Evolutionary conservation across 2,113 vertebrate species (phyloP).

Genomic region (Austrofundulus limnaeus): DNA sequence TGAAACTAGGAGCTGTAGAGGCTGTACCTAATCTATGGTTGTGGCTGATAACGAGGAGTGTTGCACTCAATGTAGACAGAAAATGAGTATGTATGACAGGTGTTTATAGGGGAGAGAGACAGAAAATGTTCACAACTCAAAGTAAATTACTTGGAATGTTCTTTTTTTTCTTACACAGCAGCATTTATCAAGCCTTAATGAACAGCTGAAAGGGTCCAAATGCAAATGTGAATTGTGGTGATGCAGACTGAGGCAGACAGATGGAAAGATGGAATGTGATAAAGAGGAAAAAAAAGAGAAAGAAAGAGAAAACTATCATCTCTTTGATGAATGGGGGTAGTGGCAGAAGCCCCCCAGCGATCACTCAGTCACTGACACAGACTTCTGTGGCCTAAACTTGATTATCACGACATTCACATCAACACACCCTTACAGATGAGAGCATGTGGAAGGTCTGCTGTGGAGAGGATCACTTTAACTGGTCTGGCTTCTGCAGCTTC

Average conservation of each 20-base stretch:
- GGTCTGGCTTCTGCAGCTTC: conserved; percentile 45
- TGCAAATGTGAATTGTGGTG: conserved; percentile 56
- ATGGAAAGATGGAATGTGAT: conserved; percentile 34
- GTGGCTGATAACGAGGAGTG: conserved; percentile 60
- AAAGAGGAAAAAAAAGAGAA: conserved; percentile 1
- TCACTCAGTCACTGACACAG: conserved; percentile 64
- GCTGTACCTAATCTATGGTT: conserved; percentile 28
- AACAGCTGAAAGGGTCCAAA: conserved; percentile 62
- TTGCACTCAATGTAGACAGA: conserved; percentile 13
- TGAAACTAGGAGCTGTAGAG: conserved; percentile 32
- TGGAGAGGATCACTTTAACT: conserved; percentile 40
- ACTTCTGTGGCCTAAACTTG: conserved; percentile 64
- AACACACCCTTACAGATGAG: conserved; percentile 59
- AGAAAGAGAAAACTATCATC: conserved; percentile 55
- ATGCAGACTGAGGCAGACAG: conserved; percentile 36
- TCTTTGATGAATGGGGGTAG: conserved; percentile 69
- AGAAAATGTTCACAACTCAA: conserved; percentile 65
- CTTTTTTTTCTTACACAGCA: conserved; percentile 40
- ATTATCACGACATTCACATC: conserved; percentile 71
- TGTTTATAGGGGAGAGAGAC: conserved; percentile 7
- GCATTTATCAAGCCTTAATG: conserved; percentile 73
- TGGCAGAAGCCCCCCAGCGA: conserved; percentile 60
- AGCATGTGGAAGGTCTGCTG: conserved; percentile 33
- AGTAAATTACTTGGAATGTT: conserved; percentile 63
- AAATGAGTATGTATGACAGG: conserved; percentile 28